Base-by-base conservation (phyloP, 2,888 invertebrate species). In the Poecilobothrus nobilitatus region DNA sequence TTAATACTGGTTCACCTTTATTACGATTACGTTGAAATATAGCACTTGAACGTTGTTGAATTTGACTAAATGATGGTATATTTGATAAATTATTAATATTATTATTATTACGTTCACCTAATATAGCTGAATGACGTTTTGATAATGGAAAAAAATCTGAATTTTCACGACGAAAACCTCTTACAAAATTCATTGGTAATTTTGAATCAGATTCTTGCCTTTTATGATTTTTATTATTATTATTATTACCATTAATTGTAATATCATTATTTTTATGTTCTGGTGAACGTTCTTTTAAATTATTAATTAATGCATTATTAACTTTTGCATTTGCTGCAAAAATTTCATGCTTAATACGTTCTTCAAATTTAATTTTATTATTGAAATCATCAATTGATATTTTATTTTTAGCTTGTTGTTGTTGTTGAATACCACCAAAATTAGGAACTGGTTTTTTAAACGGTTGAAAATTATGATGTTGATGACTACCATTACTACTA, bases 161-260 rank as follows among this genome's bases (percentile, higher is more conserved):
- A 80, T 92, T 91, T 80, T 93, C 92, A 73, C 93, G 86, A 71
- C 92, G 86, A 80, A 93, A 92, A 53, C 90, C 91, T 74, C 91
- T 86, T 73, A 90, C 88, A 81, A 91, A 91, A 71, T 89, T 86
- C 75, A 87, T 88, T 66, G 87, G 85, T 74, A 91, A 83, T 79
- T 87, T 89, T 18, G 87, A 85, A 77, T 91, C 91, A 71, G 89
- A 86, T 72, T 91, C 91, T 79, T 89, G 89, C 71, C 91, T 86
- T 74, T 91, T 87, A 78, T 90, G 89, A 73, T 84, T 84, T 76
- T 79, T 77, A 68, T 84, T 79, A 77, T 85, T 83, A 70, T 69
- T 64, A 61, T 71, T 74, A 72, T 67, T 73, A 74, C 83, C 82
- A 70, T 84, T 78, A 73, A 84, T 78, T 74, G 83, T 84, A 65